Conservation (phyloP, 2,888 invertebrate species). For the Cheilosia grossa region DNA sequence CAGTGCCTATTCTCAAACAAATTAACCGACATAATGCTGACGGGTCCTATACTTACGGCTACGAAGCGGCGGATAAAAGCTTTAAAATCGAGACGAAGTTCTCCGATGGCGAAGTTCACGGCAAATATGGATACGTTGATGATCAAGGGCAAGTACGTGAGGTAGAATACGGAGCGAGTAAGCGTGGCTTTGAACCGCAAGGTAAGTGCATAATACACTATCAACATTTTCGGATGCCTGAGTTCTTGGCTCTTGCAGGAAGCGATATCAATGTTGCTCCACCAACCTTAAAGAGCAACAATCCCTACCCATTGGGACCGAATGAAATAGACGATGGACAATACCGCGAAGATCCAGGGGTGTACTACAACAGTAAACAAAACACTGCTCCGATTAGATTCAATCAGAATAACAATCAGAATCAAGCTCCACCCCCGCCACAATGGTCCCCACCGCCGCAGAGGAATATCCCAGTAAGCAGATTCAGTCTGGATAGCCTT, state of each 20-base stretch:
- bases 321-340: constrained; percentile 92
- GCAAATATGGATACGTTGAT: constrained; percentile 95
- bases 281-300: constrained; percentile 87
- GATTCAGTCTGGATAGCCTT: constrained; percentile 81
- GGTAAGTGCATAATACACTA: constrained; percentile 83
- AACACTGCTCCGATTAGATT: constrained; percentile 40
- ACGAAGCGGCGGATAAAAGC: constrained; percentile 93
- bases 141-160: constrained; percentile 90
- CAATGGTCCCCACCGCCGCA: constrained; percentile 63
- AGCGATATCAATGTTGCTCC: constrained; percentile 91
- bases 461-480: constrained; percentile 78
- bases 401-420: constrained; percentile 49
- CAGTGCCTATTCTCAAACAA: constrained; percentile 92
- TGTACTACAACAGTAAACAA: constrained; percentile 86
- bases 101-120: constrained; percentile 91
- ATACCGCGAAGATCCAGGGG: constrained; percentile 92
- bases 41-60: constrained; percentile 94
- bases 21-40: constrained; percentile 94
- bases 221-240: background rate
- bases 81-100: constrained; percentile 95
- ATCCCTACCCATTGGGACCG: constrained; percentile 83
- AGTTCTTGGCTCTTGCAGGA: constrained; percentile 82
- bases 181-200: constrained; percentile 91
- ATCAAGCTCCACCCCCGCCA: constrained; percentile 37
- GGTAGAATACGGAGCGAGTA: constrained; percentile 93